A percentile compares a stretch with the other conserved stretches of the same genome.
phyloP scores from a whole-genome alignment of 2,797 vertebrate genomes.

The Hybognathus amarus region DNA sequence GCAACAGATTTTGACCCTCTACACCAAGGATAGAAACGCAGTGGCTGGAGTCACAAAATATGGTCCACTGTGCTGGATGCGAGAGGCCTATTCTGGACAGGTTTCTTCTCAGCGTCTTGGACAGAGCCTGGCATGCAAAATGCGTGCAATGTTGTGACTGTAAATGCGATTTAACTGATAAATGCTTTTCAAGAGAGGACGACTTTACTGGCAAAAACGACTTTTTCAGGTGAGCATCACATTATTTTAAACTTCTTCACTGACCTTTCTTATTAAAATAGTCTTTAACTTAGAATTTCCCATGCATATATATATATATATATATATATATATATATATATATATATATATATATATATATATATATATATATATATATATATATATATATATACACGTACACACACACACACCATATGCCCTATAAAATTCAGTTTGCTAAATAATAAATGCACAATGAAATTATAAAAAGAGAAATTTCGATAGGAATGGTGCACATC shows the following conservation, averaged over 20 bases:
- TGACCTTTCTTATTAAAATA: not conserved
- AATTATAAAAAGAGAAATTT: not conserved
- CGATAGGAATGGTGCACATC: not conserved
- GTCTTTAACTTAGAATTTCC: not conserved
- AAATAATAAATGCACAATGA: not conserved
- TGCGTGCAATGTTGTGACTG: slow-evolving; percentile 96
- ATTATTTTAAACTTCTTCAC: not conserved
- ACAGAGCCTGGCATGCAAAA: slow-evolving; percentile 94
- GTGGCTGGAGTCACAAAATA: slow-evolving; percentile 63
- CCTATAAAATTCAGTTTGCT: not conserved
- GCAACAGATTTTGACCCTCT: not conserved
- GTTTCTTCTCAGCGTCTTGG: slow-evolving; percentile 92
- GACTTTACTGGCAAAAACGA: slow-evolving; percentile 95
- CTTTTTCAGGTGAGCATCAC: slow-evolving; percentile 88
- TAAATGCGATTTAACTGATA: slow-evolving; percentile 91
- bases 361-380: no score
- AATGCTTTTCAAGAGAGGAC: slow-evolving; percentile 93
- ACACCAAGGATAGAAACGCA: not conserved
- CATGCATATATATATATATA: no score
- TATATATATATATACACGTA: no score
- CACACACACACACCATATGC: no score
- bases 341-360: no score
- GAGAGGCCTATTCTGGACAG: slow-evolving; percentile 92
- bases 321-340: no score
- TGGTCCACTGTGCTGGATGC: slow-evolving; percentile 83